Percentiles rank a stretch among this genome's conserved stretches.
These are phyloP conservation scores for Cheilosia scutellata DNA, from an alignment of 2,888 invertebrate genomes.

Conservation along the genomic window DNA sequence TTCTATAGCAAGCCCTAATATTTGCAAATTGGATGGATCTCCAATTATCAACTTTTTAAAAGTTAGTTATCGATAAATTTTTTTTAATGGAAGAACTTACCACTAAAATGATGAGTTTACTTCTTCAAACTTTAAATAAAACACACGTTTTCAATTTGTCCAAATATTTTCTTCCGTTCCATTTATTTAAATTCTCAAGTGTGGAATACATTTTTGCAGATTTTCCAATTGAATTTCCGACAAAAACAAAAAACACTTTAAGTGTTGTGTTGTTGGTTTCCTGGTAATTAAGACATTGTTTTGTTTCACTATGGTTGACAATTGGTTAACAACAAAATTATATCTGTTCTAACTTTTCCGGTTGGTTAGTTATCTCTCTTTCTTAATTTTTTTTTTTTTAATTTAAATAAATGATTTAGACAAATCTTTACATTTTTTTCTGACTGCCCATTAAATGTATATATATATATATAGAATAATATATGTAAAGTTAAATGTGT, in stretches of 20 bases:
- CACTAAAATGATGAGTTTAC: too few species aligned
- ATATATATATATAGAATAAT: slow-evolving; percentile 75
- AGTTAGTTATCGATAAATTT: too few species aligned
- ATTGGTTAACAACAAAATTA: slow-evolving; percentile 19
- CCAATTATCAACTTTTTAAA: too few species aligned
- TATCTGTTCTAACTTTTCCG: neutral
- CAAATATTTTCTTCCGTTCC: slow-evolving; percentile 74
- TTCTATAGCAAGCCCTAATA: too few species aligned
- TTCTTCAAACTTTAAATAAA: slow-evolving; percentile 43
- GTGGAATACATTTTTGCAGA: slow-evolving; percentile 44
- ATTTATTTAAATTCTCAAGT: slow-evolving; percentile 74
- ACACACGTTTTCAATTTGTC: slow-evolving; percentile 68
- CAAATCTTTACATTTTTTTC: slow-evolving; percentile 79
- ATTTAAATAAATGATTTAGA: slow-evolving; percentile 77
- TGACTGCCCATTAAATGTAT: slow-evolving; percentile 78
- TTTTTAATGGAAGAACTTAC: too few species aligned
- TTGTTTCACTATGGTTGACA: slow-evolving; percentile 34
- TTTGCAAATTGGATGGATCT: too few species aligned
- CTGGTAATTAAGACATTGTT: slow-evolving; percentile 27
- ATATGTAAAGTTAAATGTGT: slow-evolving; percentile 76
- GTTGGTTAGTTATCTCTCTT: slow-evolving; percentile 1
- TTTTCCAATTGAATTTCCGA: slow-evolving; percentile 37
- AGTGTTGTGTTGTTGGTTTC: slow-evolving; percentile 1
- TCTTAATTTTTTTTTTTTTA: slow-evolving; percentile 40
- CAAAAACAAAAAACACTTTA: slow-evolving; percentile 29